Evolutionary conservation across 2,113 vertebrate species (phyloP).

Genomic region (Apus apus): DNA sequence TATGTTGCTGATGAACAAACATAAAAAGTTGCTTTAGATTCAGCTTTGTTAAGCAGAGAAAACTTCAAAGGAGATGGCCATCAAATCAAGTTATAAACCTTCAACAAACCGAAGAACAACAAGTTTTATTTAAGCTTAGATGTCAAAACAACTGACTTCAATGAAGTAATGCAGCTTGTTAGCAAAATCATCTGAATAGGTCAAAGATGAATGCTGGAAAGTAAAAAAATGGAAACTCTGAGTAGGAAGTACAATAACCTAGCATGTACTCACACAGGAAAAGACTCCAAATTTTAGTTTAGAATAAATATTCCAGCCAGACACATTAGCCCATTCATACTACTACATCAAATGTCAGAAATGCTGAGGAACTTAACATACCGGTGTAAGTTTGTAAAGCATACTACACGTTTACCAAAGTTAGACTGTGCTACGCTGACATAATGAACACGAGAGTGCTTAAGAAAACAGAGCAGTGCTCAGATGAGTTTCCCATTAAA

Average conservation of each 20-base stretch:
- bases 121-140: background rate
- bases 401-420: background rate
- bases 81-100: background rate
- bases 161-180: background rate
- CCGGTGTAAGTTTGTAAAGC: background rate
- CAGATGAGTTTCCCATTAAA: background rate
- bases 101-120: background rate
- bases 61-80: background rate
- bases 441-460: background rate
- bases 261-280: fast-evolving
- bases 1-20: background rate
- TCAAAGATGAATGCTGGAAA: background rate
- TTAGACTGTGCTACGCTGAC: background rate
- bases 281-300: background rate
- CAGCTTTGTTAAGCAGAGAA: background rate
- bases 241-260: background rate
- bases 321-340: background rate
- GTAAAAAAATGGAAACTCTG: background rate
- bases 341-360: background rate
- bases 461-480: background rate
- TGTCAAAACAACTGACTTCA: background rate
- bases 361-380: background rate
- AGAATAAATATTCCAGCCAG: background rate
- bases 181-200: background rate
- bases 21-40: background rate